These are phyloP conservation scores for Lepidostoma basale DNA, from an alignment of 1,140 invertebrate genomes.

Conservation along the genomic window DNA sequence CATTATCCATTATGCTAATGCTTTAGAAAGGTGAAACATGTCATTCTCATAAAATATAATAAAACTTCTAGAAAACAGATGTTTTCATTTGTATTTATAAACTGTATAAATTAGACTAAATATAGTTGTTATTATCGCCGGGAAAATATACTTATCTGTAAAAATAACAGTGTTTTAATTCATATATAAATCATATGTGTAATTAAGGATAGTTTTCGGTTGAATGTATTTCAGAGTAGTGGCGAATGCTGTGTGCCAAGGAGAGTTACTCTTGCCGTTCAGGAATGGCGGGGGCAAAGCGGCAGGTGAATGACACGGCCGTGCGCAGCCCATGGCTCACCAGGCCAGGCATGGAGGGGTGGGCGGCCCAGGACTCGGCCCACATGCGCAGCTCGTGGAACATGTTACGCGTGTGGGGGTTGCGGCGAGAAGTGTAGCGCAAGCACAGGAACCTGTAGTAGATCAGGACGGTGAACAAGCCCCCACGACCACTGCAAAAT, in stretches of 20 bases:
- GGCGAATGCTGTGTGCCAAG: neutral
- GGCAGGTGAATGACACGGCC: conserved; percentile 65
- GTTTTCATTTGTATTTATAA: too few species aligned
- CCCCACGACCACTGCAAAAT: conserved; percentile 78
- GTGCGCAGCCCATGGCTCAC: conserved; percentile 61
- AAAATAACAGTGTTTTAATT: too few species aligned
- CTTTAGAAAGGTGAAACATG: too few species aligned
- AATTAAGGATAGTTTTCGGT: too few species aligned
- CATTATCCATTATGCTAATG: too few species aligned
- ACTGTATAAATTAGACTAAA: too few species aligned
- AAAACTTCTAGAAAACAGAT: too few species aligned
- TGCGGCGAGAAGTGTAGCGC: conserved; percentile 89
- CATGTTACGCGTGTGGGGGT: conserved; percentile 91
- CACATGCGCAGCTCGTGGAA: conserved; percentile 78
- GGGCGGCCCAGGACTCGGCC: conserved; percentile 65
- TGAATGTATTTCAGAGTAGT: too few species aligned
- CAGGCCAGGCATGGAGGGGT: conserved; percentile 67
- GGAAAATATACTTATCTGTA: too few species aligned
- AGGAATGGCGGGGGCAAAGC: conserved; percentile 67
- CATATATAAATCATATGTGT: too few species aligned
- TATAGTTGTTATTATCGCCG: too few species aligned
- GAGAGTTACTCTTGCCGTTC: conserved; percentile 38
- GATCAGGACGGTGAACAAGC: conserved; percentile 86
- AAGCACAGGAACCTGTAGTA: conserved; percentile 94
- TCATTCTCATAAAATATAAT: too few species aligned